These are phyloP conservation scores for Ceratoteleas bidentatus DNA, from an alignment of 1,140 invertebrate species.

Conservation along the genomic window DNA sequence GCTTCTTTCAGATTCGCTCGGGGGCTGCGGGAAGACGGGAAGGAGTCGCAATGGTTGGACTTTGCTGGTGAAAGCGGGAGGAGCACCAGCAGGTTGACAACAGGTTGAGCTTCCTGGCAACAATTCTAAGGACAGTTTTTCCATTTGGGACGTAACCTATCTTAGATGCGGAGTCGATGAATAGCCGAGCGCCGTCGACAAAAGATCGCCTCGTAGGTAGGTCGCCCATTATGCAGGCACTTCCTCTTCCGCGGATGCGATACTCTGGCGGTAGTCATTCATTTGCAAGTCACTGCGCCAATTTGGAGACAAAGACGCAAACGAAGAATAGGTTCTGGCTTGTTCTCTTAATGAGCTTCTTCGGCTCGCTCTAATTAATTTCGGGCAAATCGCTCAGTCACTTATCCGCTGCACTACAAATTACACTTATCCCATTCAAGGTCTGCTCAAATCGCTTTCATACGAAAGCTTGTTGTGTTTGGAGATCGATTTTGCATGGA, in stretches of 20 bases:
- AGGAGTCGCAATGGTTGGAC: conserved; percentile 9
- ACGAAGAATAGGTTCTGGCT: neutral
- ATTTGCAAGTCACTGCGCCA: conserved; percentile 21
- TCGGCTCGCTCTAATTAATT: neutral
- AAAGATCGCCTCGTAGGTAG: conserved; percentile 32
- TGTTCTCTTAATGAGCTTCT: neutral
- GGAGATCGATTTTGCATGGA: conserved; percentile 11
- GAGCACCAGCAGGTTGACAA: conserved; percentile 47
- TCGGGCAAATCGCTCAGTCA: neutral
- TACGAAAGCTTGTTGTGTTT: neutral
- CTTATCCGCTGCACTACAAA: neutral
- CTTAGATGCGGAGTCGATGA: conserved; percentile 42
- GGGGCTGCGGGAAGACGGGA: conserved; percentile 22
- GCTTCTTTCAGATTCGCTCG: conserved; percentile 48
- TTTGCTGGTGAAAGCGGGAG: conserved; percentile 24
- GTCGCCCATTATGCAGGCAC: conserved; percentile 32
- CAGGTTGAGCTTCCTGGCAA: conserved; percentile 50
- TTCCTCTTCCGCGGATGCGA: conserved; percentile 27
- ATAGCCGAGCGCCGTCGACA: conserved; percentile 40
- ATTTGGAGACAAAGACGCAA: conserved; percentile 3
- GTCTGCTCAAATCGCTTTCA: neutral
- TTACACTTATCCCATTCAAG: too few relatives aligned
- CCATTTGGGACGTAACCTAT: conserved; percentile 27
- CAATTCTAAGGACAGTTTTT: conserved; percentile 20
- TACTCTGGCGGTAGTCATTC: conserved; percentile 16